These are phyloP conservation scores for Indicator maculatus DNA, from an alignment of 2,113 vertebrate genomes.

Conservation along the genomic window DNA sequence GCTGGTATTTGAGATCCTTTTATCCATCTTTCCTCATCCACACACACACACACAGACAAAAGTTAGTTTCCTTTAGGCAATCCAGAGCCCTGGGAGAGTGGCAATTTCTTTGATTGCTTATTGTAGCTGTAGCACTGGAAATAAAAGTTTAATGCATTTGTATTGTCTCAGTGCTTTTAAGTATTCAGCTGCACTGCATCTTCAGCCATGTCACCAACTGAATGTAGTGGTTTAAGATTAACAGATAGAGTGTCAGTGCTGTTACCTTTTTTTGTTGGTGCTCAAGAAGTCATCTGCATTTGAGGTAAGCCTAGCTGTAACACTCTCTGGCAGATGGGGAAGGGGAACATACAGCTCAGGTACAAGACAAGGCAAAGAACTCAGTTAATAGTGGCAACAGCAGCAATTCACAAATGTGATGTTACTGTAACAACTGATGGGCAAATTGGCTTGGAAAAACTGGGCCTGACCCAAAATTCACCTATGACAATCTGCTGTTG, in stretches of 20 bases:
- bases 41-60: background rate
- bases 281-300: background rate
- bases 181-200: slow-evolving; percentile 14
- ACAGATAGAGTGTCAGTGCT: background rate
- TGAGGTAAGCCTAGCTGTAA: background rate
- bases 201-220: background rate
- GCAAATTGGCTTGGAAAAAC: background rate
- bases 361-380: background rate
- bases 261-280: background rate
- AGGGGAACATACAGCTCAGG: background rate
- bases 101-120: slow-evolving; percentile 54
- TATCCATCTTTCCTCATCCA: background rate
- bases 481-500: background rate
- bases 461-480: background rate
- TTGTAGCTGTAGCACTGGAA: slow-evolving; percentile 42
- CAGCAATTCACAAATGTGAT: background rate
- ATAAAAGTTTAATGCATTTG: slow-evolving; percentile 46
- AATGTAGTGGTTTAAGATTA: background rate
- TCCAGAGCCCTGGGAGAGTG: slow-evolving; percentile 29
- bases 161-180: slow-evolving; percentile 59
- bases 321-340: slow-evolving; percentile 25
- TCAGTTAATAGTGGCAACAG: background rate
- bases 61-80: slow-evolving; percentile 49
- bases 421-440: background rate
- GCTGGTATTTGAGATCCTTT: slow-evolving; percentile 49